Evolutionary conservation across 2,888 invertebrate genomes (phyloP), one percentile per base, ranked within the genome.

Genomic region (Xanthorhoe designata): DNA sequence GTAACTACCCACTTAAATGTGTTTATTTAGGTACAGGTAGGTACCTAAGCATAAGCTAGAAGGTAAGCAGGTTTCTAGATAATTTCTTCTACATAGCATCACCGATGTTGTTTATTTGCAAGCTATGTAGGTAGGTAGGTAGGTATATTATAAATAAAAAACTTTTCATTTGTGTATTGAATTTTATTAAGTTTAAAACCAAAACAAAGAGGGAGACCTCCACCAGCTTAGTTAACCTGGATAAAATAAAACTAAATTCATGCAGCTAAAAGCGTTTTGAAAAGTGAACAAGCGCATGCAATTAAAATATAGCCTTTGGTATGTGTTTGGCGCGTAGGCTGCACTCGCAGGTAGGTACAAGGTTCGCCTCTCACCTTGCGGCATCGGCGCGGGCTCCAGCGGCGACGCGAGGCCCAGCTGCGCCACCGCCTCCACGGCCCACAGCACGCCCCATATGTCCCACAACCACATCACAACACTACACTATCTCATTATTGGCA

Each of bases 401-500:
- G 93, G 93, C 69, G 91, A 85, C 75, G 88, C 89, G 75, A 82
- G 84, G 77, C 83, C 82, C 82, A 90, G 83, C 82, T 88, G 89
- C 78, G 83, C 85, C 85, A 88, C 83, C 75, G 86, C 84, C 84
- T 86, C 89, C 81, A 88, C 82, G 79, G 83, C 85, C 92, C 90
- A 91, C 83, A 92, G 83, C 89, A 89, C 88, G 78, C 90, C 88
- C 92, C 92, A 91, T 91, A 93, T 88, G 90, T 92, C 91, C 92
- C 93, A 90, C 88, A 90, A 87, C 90, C 92, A 91, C 92, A 92
- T 92, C 93, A 93, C 93, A 90, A 84, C 92, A 92, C 91, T 87
- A 81, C 92, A 93, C 93, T 93, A 93, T 92, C 93, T 93, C 93
- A 93, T 93, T 87, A 91, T 93, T 92, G 90, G 90, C 92, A 93